Percentiles rank a stretch among this genome's conserved stretches.
Conservation (phyloP, 2,888 invertebrate genomes). For the Hymenopus coronatus region DNA sequence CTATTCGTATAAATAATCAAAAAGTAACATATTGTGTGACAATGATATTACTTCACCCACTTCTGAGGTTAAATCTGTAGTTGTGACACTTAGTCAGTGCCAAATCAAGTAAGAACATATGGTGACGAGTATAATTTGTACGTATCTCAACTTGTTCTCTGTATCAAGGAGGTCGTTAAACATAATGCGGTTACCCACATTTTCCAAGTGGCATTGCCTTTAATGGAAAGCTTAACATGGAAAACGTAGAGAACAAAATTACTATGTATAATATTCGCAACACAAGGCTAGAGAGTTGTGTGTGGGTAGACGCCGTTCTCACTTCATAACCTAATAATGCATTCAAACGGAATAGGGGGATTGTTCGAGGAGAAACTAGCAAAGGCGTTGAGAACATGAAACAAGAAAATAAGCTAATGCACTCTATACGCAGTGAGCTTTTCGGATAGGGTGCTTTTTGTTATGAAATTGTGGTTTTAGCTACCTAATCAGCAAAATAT, state of each 20-base stretch:
- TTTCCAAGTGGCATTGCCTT: neutral
- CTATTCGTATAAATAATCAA: too few species aligned
- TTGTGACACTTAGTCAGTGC: too few species aligned
- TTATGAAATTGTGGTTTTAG: too few species aligned
- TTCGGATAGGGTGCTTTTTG: neutral
- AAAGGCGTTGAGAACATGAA: neutral
- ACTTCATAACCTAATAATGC: neutral
- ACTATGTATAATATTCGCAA: neutral
- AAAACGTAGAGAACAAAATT: neutral
- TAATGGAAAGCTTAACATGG: neutral
- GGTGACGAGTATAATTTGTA: neutral
- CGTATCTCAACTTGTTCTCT: neutral
- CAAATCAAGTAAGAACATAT: neutral
- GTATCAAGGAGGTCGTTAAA: neutral
- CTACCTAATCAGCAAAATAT: too few species aligned
- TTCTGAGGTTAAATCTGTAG: too few species aligned
- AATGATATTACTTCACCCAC: too few species aligned
- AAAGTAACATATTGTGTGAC: too few species aligned
- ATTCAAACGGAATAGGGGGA: neutral
- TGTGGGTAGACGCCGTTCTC: neutral
- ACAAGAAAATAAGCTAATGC: neutral
- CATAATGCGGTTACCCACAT: neutral
- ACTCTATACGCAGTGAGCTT: neutral
- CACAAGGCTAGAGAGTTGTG: neutral
- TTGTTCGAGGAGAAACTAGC: neutral